Evolutionary conservation across 2,888 invertebrate species (phyloP).

Genomic region (Trichopoda pennipes): DNA sequence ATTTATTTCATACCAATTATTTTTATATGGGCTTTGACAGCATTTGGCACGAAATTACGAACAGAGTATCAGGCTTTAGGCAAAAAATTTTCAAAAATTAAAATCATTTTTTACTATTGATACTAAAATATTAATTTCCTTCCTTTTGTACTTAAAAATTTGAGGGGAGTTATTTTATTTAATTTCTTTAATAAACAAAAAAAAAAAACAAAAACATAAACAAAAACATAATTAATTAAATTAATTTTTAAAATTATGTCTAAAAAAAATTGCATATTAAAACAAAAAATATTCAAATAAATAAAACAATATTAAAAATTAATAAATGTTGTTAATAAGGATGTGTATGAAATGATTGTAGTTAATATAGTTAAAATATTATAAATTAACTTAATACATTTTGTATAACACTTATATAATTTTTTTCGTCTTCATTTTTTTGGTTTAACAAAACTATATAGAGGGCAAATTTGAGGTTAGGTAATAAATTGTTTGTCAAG

Average conservation of each 20-base stretch:
- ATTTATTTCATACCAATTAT: too few relatives aligned
- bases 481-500: too few relatives aligned
- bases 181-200: slow-evolving; percentile 20
- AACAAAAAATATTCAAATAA: slow-evolving; percentile 43
- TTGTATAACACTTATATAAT: not conserved
- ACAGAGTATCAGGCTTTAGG: too few relatives aligned
- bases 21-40: too few relatives aligned
- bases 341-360: slow-evolving; percentile 11
- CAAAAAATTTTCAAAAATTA: too few relatives aligned
- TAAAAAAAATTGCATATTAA: slow-evolving; percentile 21
- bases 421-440: slow-evolving; percentile 31
- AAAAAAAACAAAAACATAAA: too few relatives aligned
- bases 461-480: too few relatives aligned
- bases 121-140: too few relatives aligned
- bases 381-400: slow-evolving; percentile 21
- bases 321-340: slow-evolving; percentile 1
- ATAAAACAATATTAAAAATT: slow-evolving; percentile 24
- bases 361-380: slow-evolving; percentile 9
- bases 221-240: too few relatives aligned
- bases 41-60: too few relatives aligned
- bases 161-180: slow-evolving; percentile 17
- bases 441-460: slow-evolving; percentile 26
- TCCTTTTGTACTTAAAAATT: slow-evolving; percentile 33
- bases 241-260: slow-evolving; percentile 32
- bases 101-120: too few relatives aligned